A percentile compares a stretch with the other conserved stretches of the same genome.
Evolutionary conservation across 2,888 invertebrate genomes (phyloP).

Genomic region (Entomobrya proxima): DNA sequence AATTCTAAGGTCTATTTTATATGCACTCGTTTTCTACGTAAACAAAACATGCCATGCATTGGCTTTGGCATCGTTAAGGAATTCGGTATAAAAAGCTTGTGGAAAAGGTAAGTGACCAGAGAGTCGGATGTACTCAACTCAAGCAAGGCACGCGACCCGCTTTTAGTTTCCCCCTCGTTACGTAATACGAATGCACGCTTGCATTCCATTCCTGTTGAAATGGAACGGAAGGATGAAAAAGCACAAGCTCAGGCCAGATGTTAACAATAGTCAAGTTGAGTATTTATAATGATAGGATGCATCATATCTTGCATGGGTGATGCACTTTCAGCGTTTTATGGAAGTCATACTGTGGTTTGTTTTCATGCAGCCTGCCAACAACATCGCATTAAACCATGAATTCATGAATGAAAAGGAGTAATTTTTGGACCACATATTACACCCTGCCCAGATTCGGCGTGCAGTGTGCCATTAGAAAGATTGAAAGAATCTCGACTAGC

Average conservation of each 20-base stretch:
- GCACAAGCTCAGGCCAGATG: slow-evolving; percentile 58
- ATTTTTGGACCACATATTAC: slow-evolving; percentile 16
- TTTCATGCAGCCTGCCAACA: slow-evolving; percentile 59
- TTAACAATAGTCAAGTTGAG: slow-evolving; percentile 40
- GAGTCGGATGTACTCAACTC: slow-evolving; percentile 34
- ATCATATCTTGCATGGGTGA: slow-evolving; percentile 1
- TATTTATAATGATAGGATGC: not conserved
- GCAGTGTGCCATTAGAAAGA: slow-evolving; percentile 12
- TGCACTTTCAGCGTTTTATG: slow-evolving; percentile 35
- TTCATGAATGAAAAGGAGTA: slow-evolving; percentile 51
- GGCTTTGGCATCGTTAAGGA: not conserved
- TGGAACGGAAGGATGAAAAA: slow-evolving; percentile 56
- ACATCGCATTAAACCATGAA: slow-evolving; percentile 50
- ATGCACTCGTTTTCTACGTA: not conserved
- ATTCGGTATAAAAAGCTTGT: not conserved
- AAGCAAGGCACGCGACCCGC: slow-evolving; percentile 60
- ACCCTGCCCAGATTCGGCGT: slow-evolving; percentile 20
- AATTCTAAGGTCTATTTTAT: not conserved
- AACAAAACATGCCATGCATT: slow-evolving; percentile 20
- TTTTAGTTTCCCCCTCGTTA: slow-evolving; percentile 29
- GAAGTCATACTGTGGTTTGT: slow-evolving; percentile 58
- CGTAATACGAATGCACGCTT: not conserved
- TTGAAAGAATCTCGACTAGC: slow-evolving; percentile 39
- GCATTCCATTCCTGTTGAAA: slow-evolving; percentile 21
- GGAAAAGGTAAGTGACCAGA: slow-evolving; percentile 49